Evolutionary conservation across 92 coral and sea anemone genomes (phyloP), one percentile per base, ranked within the genome.

Genomic region (Palythoa caribaeorum): DNA sequence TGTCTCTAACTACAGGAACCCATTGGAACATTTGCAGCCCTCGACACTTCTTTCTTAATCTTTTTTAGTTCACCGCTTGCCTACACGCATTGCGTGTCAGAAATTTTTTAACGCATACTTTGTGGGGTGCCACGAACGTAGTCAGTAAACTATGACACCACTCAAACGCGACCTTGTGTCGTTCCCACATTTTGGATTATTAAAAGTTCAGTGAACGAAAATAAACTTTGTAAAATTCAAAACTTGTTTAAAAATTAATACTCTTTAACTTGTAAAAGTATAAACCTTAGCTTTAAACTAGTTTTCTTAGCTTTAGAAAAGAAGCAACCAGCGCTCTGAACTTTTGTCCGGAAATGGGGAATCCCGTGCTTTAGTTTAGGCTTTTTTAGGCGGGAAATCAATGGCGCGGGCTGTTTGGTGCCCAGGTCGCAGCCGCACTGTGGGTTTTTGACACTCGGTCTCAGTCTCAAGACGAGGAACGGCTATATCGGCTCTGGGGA

Each of bases 111-210:
- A 74, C 44, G 38, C 79, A 74, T 2, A 74, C 79, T n/a, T 76
- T 76, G 65, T 76, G 80, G 65, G 63, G 80, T 76, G 63, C 12
- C 63, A 51, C 80, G 17, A 5, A 76, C 63, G 3, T n/a, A 39
- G 38, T 11, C 78, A 47, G 54, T 11, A 57, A 47, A 39, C 7
- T 52, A 76, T 20, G 16, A 48, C 65, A 76, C 80, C 80, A 76
- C 80, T 50, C 80, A 50, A 76, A 76, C 17, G 40, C 39, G 40
- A 76, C 80, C 39, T 76, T 76, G 62, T 48, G 39, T 51, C 80
- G 80, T 63, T 76, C 80, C 80, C 80, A 76, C 80, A 76, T 76
- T 76, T 76, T 57, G 63, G 6, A 14, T 57, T 17, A 17, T 57
- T 28, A 28, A 57, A 57, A 50, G 16, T 19, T 19, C 40, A 74